phyloP scores from a whole-genome alignment of 2,113 vertebrate species.

The Pterophyllum scalare region DNA sequence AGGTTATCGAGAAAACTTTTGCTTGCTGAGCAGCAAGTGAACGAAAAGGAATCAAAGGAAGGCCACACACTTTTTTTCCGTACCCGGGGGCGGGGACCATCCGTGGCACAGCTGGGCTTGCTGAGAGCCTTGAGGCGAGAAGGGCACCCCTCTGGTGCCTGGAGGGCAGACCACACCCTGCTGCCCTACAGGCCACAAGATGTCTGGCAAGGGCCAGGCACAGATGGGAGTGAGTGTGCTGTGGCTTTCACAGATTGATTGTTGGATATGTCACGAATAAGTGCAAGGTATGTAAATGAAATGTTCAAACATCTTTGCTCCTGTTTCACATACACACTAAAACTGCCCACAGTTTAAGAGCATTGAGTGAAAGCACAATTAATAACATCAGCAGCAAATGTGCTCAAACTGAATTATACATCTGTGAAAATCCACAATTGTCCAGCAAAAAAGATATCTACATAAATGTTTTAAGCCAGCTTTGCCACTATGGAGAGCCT shows the following conservation, averaged over 20 bases:
- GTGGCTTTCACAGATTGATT: constrained; percentile 6
- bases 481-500: background rate
- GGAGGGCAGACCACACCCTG: constrained; percentile 69
- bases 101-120: constrained; percentile 68
- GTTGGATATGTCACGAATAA: constrained; percentile 26
- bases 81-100: constrained; percentile 50
- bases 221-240: constrained; percentile 62
- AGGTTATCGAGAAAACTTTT: constrained; percentile 50
- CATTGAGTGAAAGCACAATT: background rate
- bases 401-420: background rate
- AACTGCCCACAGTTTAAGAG: background rate
- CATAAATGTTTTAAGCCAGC: background rate
- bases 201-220: constrained; percentile 56
- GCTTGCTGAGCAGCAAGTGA: constrained; percentile 17
- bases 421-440: background rate
- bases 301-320: constrained; percentile 10
- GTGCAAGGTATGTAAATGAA: constrained; percentile 28
- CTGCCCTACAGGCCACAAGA: constrained; percentile 63
- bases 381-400: background rate
- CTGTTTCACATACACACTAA: background rate
- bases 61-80: constrained; percentile 31
- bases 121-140: constrained; percentile 67
- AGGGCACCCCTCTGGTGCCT: constrained; percentile 64
- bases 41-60: constrained; percentile 48
- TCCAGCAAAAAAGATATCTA: background rate